These are phyloP conservation scores for Silurus meridionalis DNA, from an alignment of 2,113 vertebrate species.

Conservation along the genomic window DNA sequence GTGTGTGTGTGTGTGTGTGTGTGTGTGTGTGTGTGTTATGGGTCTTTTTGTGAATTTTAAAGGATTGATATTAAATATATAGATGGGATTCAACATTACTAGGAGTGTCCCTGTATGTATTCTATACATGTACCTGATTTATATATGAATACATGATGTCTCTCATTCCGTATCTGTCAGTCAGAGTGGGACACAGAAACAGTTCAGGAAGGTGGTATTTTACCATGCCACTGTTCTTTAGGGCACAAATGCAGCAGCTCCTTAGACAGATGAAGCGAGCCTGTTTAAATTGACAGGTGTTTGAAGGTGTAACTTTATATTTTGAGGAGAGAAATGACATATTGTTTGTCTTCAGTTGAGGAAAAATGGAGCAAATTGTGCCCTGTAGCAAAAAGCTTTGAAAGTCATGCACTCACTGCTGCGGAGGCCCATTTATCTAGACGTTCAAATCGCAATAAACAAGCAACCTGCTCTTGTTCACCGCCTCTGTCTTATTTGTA, in stretches of 20 bases:
- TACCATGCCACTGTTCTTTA: conserved; percentile 1
- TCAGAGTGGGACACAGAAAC: background rate
- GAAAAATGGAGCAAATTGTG: conserved; percentile 68
- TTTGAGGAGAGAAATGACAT: conserved; percentile 59
- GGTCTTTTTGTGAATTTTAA: background rate
- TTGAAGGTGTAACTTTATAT: conserved; percentile 40
- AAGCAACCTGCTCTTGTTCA: conserved; percentile 17
- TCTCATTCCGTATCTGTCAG: background rate
- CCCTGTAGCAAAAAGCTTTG: conserved; percentile 67
- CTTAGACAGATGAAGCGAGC: conserved; percentile 41
- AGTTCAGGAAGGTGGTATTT: background rate
- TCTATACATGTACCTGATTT: background rate
- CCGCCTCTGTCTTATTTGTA: conserved; percentile 13
- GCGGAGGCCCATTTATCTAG: conserved; percentile 65
- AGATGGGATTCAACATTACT: background rate
- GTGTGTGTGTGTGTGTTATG: background rate
- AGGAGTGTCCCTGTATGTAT: background rate
- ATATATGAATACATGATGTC: too few relatives aligned
- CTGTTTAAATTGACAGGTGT: conserved; percentile 59
- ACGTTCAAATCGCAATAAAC: conserved; percentile 54
- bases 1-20: background rate
- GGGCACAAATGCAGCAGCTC: conserved; percentile 53
- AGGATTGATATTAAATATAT: background rate
- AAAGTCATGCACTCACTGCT: conserved; percentile 60
- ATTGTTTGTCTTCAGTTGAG: conserved; percentile 62